Conservation (phyloP, 2,797 vertebrate species). For the Gobionotothen gibberifrons region DNA sequence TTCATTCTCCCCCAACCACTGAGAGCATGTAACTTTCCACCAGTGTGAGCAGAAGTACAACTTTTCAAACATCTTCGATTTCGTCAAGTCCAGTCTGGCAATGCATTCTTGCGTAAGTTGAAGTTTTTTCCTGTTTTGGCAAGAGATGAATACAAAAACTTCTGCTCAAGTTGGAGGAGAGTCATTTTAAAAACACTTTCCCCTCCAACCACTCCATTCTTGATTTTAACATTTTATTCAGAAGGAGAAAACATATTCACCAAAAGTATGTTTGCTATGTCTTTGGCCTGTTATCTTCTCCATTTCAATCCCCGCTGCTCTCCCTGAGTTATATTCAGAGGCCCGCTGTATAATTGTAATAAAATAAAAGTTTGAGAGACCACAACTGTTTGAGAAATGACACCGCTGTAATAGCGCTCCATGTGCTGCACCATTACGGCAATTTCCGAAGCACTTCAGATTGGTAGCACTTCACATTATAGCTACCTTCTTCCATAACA, state of each 20-base stretch:
- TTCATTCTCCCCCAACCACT: slow-evolving; percentile 8
- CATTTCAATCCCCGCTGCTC: slow-evolving; percentile 6
- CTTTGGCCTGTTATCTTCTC: neutral
- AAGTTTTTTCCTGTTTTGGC: slow-evolving; percentile 25
- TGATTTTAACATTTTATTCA: slow-evolving; percentile 12
- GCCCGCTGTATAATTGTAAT: slow-evolving; percentile 23
- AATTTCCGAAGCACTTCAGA: slow-evolving; percentile 48
- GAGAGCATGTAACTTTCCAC: slow-evolving; percentile 5
- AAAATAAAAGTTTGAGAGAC: slow-evolving; percentile 30
- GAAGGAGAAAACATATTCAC: neutral
- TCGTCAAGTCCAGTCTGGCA: slow-evolving; percentile 33
- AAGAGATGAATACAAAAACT: slow-evolving; percentile 19
- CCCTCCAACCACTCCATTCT: slow-evolving; percentile 1
- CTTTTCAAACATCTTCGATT: slow-evolving; percentile 23
- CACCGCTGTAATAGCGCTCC: slow-evolving; percentile 32
- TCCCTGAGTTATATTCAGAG: slow-evolving; percentile 1
- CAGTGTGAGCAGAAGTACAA: slow-evolving; percentile 1
- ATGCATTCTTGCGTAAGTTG: slow-evolving; percentile 25
- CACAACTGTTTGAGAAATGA: slow-evolving; percentile 41
- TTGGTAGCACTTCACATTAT: slow-evolving; percentile 45
- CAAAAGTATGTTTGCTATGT: neutral
- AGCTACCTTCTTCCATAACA: slow-evolving; percentile 44
- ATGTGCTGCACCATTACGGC: slow-evolving; percentile 51
- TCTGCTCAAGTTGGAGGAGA: slow-evolving; percentile 29
- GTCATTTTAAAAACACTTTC: slow-evolving; percentile 5